Evolutionary conservation across 2,888 invertebrate genomes (phyloP).

Genomic region (Drosophila phalerata): DNA sequence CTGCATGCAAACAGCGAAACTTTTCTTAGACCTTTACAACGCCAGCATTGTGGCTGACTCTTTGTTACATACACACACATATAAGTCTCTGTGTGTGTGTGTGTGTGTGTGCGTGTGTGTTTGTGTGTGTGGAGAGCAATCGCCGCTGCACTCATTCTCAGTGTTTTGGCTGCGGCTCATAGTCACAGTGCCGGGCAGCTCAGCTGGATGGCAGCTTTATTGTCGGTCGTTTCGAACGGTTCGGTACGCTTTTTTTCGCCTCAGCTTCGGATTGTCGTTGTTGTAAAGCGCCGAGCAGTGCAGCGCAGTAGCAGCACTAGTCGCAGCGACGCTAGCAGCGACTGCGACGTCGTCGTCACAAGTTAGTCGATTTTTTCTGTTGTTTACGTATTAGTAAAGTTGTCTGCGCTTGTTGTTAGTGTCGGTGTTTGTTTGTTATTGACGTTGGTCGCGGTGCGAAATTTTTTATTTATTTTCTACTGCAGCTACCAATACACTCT

Average conservation of each 20-base stretch:
- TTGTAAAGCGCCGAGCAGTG: slow-evolving; percentile 53
- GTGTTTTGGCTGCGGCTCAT: slow-evolving; percentile 59
- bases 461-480: slow-evolving; percentile 77
- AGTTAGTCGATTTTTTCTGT: slow-evolving; percentile 57
- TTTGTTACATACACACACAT: slow-evolving; percentile 40
- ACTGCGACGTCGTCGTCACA: slow-evolving; percentile 35
- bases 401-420: slow-evolving; percentile 68
- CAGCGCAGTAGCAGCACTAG: slow-evolving; percentile 38
- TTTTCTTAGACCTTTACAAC: slow-evolving; percentile 67
- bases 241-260: slow-evolving; percentile 74
- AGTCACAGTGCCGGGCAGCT: slow-evolving; percentile 68
- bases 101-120: slow-evolving; percentile 34
- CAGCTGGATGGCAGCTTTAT: slow-evolving; percentile 81
- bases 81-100: slow-evolving; percentile 16
- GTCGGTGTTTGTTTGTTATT: slow-evolving; percentile 81
- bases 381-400: slow-evolving; percentile 74
- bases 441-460: slow-evolving; percentile 81
- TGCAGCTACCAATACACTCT: slow-evolving; percentile 49
- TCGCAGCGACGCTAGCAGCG: slow-evolving; percentile 38
- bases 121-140: slow-evolving; percentile 56
- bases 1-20: slow-evolving; percentile 61
- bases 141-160: slow-evolving; percentile 70
- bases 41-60: slow-evolving; percentile 47
- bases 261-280: slow-evolving; percentile 73
- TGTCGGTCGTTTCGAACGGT: slow-evolving; percentile 81